Conservation (phyloP, 2,888 invertebrate species). For the Unio pictorum region DNA sequence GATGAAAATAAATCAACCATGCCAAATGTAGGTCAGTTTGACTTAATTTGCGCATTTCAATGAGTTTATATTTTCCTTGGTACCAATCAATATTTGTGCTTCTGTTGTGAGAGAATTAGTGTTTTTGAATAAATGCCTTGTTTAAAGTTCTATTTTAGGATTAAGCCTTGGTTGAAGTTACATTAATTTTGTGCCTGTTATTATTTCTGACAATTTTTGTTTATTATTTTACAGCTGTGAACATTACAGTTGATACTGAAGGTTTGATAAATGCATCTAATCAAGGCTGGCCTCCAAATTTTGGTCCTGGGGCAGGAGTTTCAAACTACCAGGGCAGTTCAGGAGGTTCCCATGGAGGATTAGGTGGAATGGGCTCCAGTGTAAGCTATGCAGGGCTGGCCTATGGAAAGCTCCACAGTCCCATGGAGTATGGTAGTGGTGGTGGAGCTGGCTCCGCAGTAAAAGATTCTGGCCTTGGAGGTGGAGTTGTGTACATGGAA, state of each 20-base stretch:
- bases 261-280: conserved; percentile 42
- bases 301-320: conserved; percentile 39
- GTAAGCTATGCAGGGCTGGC: conserved; percentile 24
- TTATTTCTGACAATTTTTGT: too few species aligned
- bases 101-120: too few species aligned
- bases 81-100: too few species aligned
- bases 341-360: conserved; percentile 55
- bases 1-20: too few species aligned
- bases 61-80: too few species aligned
- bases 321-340: conserved; percentile 29
- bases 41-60: too few species aligned
- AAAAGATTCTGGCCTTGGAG: conserved; percentile 35
- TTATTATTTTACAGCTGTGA: conserved; percentile 32
- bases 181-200: too few species aligned
- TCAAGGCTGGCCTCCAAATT: conserved; percentile 37
- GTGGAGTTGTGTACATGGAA: conserved; percentile 41
- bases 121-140: too few species aligned
- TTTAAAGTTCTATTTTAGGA: too few species aligned
- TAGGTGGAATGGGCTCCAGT: conserved; percentile 44
- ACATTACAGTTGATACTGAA: conserved; percentile 53
- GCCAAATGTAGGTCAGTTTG: too few species aligned
- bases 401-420: conserved; percentile 34
- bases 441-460: conserved; percentile 23
- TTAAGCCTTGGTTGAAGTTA: too few species aligned
- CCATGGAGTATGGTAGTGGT: conserved; percentile 49